Evolutionary conservation across 1,140 invertebrate species (phyloP).

Genomic region (Geopemphigus sp.): DNA sequence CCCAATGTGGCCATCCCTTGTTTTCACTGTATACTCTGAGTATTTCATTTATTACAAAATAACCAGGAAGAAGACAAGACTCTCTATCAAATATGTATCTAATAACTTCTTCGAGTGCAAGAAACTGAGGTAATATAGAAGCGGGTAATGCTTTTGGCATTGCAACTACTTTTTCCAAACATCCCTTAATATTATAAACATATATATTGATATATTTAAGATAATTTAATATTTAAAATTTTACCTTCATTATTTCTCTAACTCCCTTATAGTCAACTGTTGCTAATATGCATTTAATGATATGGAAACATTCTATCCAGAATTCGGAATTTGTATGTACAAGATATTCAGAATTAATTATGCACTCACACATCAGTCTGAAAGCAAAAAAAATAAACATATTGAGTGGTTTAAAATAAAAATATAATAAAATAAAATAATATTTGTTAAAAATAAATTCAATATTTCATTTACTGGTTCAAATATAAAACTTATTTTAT

Average conservation of each 20-base stretch:
- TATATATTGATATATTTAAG: neutral
- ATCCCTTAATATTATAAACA: slow-evolving; percentile 60
- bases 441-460: too few species aligned
- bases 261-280: slow-evolving; percentile 95
- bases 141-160: slow-evolving; percentile 74
- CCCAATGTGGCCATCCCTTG: slow-evolving; percentile 86
- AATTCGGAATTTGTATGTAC: slow-evolving; percentile 73
- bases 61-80: slow-evolving; percentile 85
- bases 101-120: slow-evolving; percentile 76
- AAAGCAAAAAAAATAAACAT: slow-evolving; percentile 53
- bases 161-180: slow-evolving; percentile 80
- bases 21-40: slow-evolving; percentile 81
- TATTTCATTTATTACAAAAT: slow-evolving; percentile 93
- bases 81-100: slow-evolving; percentile 89
- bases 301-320: slow-evolving; percentile 83
- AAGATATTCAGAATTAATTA: slow-evolving; percentile 76
- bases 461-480: too few species aligned
- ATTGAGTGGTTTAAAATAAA: neutral
- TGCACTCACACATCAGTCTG: slow-evolving; percentile 80
- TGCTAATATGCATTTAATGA: slow-evolving; percentile 81
- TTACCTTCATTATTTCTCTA: slow-evolving; percentile 85
- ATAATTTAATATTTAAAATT: neutral
- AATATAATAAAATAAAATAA: neutral
- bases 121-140: slow-evolving; percentile 75
- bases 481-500: too few species aligned